These are phyloP conservation scores for Galeopterus variegatus DNA, from an alignment of 2,113 vertebrate genomes.

Conservation along the genomic window DNA sequence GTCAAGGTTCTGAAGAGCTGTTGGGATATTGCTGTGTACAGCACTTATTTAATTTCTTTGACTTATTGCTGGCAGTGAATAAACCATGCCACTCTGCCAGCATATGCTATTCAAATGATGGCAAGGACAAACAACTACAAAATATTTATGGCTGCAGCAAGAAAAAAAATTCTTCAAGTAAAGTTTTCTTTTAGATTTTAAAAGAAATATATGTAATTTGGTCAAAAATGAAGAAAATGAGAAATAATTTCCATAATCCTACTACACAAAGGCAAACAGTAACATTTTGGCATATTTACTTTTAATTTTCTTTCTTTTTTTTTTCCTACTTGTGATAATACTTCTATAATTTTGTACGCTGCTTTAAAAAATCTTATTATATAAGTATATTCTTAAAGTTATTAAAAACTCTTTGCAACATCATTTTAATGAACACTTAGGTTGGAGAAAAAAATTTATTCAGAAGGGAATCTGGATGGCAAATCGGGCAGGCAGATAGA, in stretches of 20 bases:
- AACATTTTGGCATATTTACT: neutral
- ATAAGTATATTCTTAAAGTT: constrained; percentile 52
- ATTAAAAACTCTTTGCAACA: constrained; percentile 64
- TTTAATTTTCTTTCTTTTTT: constrained; percentile 45
- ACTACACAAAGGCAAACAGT: constrained; percentile 1
- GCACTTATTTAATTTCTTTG: constrained; percentile 61
- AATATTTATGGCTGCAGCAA: neutral
- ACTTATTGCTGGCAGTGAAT: constrained; percentile 33
- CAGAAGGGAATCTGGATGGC: constrained; percentile 28
- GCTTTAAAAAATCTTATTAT: constrained; percentile 37
- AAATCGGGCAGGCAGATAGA: constrained; percentile 33
- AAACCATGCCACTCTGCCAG: neutral
- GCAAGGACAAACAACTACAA: constrained; percentile 26
- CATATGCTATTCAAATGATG: constrained; percentile 42
- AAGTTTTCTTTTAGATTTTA: constrained; percentile 54
- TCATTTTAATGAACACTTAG: constrained; percentile 55
- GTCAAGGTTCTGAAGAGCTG: constrained; percentile 25
- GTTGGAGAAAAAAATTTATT: constrained; percentile 40
- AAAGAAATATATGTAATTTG: constrained; percentile 55
- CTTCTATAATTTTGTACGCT: constrained; percentile 11
- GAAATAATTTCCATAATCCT: constrained; percentile 40
- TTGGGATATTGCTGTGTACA: neutral
- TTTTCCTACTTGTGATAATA: constrained; percentile 11
- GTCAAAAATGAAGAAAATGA: constrained; percentile 61
- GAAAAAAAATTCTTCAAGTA: constrained; percentile 13